Base-by-base conservation (phyloP, 1,140 invertebrate species). In the Wiebesia pumilae region DNA sequence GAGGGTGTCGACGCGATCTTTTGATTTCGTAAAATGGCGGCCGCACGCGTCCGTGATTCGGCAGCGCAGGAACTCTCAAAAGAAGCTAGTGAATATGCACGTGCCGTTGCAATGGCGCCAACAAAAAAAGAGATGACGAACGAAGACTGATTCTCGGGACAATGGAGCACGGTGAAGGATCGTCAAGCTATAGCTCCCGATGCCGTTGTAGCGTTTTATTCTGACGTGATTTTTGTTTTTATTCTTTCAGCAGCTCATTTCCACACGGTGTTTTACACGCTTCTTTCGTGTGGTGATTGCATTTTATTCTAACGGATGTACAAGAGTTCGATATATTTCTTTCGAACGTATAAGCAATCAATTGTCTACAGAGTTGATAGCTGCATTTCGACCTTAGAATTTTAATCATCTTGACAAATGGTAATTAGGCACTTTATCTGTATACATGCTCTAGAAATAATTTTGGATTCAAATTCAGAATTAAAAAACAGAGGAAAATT, bases 91-190 rank as follows among this genome's bases (percentile, higher is more conserved):
- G 77, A 54, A 67, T 30, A 67, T 33, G 30, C 81, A 80, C 75
- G 85, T 83, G 85, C 81, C 85, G 85, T 19, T 38, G 77, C 33
- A 75, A 87, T 87, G 86, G 86, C 86, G 86, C 62, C 73, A 73
- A n/a, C 67, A 43, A 75, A 65, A 73, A 81, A 86, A 83, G 80
- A n/a, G 54, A 83, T 69, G 80, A 65, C 24, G 84, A 78, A n/a
- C 24, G 75, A 84, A 71, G 33, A 54, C 16, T 47, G 51, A 14
- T 38, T 35, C 3, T 3, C 0, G 33, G 24, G 19, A 54, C 21
- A 83, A 83, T 77, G 14, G 35, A 51, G 43, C 38, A 10, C 14
- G 35, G 0, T 35, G 69, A 47, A 71, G 24, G 67, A 69, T n/a
- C 16, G 19, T 9, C n/a, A 12, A 69, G 69, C 7, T 43, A 0